phyloP scores from a whole-genome alignment of 2,113 vertebrate genomes.

The Chinchilla lanigera region DNA sequence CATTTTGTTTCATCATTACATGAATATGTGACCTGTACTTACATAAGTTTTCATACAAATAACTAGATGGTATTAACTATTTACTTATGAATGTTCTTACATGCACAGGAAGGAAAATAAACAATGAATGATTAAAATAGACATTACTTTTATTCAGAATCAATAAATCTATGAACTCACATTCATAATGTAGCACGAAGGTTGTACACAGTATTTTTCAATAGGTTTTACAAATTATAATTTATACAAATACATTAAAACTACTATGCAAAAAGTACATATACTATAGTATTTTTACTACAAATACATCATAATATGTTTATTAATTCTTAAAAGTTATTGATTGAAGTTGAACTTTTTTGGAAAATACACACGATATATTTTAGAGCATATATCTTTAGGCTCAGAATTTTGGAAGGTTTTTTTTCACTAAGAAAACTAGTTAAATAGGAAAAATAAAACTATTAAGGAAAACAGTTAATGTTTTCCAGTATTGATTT shows the following conservation, averaged over 20 bases:
- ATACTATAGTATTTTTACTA: neutral
- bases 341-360: neutral
- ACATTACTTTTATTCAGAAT: neutral
- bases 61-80: neutral
- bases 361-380: neutral
- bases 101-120: neutral
- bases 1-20: neutral
- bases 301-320: neutral
- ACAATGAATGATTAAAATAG: neutral
- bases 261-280: fast-evolving
- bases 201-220: neutral
- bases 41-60: neutral
- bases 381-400: neutral
- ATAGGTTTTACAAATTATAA: neutral
- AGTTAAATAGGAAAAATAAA: neutral
- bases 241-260: slow-evolving; percentile 12
- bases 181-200: neutral
- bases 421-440: neutral
- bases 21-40: neutral
- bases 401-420: neutral
- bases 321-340: neutral
- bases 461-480: neutral
- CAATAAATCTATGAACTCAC: neutral
- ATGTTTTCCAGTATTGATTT: neutral
- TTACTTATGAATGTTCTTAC: neutral